Conservation (phyloP, 2,797 vertebrate genomes). For the Neosalanx taihuensis region DNA sequence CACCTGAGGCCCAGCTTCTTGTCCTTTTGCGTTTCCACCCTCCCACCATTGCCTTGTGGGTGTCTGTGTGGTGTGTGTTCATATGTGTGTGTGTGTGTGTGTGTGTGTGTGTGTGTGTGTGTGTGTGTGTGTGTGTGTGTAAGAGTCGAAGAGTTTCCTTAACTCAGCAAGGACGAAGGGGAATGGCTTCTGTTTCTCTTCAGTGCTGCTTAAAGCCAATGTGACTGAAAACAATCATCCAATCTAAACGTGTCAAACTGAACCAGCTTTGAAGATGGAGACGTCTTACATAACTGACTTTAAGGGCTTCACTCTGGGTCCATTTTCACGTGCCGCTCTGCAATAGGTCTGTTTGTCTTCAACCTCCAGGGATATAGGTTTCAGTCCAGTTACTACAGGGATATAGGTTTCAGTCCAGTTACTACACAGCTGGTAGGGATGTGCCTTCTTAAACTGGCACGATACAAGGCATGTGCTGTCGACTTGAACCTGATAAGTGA, state of each 20-base stretch:
- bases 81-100: constrained; percentile 13
- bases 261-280: constrained; percentile 38
- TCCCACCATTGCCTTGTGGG: constrained; percentile 26
- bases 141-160: constrained; percentile 36
- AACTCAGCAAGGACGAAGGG: constrained; percentile 44
- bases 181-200: constrained; percentile 49
- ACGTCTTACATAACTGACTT: constrained; percentile 56
- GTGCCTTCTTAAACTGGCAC: constrained; percentile 31
- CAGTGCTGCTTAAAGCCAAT: constrained; percentile 18
- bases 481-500: constrained; percentile 28
- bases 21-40: constrained; percentile 25
- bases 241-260: constrained; percentile 55
- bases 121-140: constrained; percentile 31
- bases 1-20: neutral
- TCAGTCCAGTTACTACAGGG: constrained; percentile 22
- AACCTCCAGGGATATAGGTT: constrained; percentile 16
- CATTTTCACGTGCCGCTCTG: constrained; percentile 45
- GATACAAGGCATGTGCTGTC: constrained; percentile 28
- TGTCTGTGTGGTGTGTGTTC: constrained; percentile 33
- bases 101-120: constrained; percentile 27
- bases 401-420: constrained; percentile 27
- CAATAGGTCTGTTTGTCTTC: constrained; percentile 43
- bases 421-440: constrained; percentile 1
- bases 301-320: constrained; percentile 41
- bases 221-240: constrained; percentile 64